Evolutionary conservation across 2,888 invertebrate species (phyloP), one percentile per base, ranked within the genome.

Genomic region (Rhopalosiphum nymphaeae): DNA sequence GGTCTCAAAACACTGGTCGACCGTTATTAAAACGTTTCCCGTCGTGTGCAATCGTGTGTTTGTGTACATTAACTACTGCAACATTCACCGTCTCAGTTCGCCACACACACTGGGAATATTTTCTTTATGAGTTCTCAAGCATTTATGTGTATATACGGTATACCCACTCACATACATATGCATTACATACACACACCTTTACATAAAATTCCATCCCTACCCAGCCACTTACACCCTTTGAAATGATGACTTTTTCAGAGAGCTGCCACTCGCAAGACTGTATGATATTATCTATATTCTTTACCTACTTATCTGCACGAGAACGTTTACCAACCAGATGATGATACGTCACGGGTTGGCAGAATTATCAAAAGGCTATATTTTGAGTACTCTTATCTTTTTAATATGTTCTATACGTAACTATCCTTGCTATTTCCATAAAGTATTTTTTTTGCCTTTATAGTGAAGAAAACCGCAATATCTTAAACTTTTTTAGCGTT

Each of bases 11-110:
- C 90, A 61, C 57, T 36, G 90, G 94, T 87, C 91, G 94, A 91
- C 94, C 94, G 94, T 94, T 94, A 94, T 94, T 86, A 94, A 91
- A 94, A 91, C 94, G 94, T 94, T 94, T 86, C 85, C 91, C 94
- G 90, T 78, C 94, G 61, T 94, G 86, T 91, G 91, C 94, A 94
- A 94, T 94, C 46, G 86, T 86, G 86, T 92, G 85, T 78, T 88
- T 49, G n/a, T 87, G 85, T 91, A 44, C 46, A 16, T 57, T 44
- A 86, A 46, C 90, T 67, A 25, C 90, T 84, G 53, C 44, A 84
- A 89, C 84, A 89, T 93, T 93, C 89, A 61, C 85, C 94, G 94
- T 94, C 86, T 94, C 94, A 94, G 85, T 91, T 91, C 94, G 90
- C 90, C 90, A 90, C 94, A 94, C 94, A 94, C 94, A 86, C 89